Base-by-base conservation (phyloP, 2,797 vertebrate species). In the Gila robusta region DNA sequence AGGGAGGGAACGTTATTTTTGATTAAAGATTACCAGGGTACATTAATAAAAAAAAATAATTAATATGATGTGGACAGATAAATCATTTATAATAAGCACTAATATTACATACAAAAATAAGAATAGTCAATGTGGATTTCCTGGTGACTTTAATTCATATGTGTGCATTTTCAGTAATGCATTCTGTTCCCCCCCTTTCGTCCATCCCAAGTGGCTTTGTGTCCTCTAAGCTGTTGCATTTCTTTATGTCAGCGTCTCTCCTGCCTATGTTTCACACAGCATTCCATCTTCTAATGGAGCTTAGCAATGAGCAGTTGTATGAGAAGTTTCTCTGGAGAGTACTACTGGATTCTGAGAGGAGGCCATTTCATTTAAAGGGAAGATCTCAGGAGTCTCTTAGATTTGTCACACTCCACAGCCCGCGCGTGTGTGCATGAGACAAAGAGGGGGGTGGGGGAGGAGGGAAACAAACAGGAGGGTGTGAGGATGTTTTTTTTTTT, bases 341-440 rank as follows among this genome's bases (percentile, higher is more conserved):
- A 77, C 70, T 59, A 32, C 85, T 83, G 64, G 82, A 69, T 81
- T 88, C 54, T 72, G 62, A 78, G 56, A 81, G 71, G 56, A 87
- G 74, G 81, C 84, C 62, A 69, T 86, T 89, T 89, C 78, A 88
- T 88, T 89, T 89, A 82, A 88, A 56, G 76, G 81, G 85, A 87
- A 85, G 76, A 77, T 87, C 87, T 90, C 87, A 77, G 81, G 87
- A 88, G 89, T 88, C 70, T 71, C 73, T 41, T 73, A 83, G 74
- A 82, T 66, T 87, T 79, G 89, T 88, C 87, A 90, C 87, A 90
- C 74, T 87, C 80, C 71, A 69, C 28, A 64, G 62, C 52, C 66
- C 73, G 4, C n/a, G 11, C 9, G n/a, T 72, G 67, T 82, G 52
- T 82, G 67, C 32, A 16, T 39, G 71, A 80, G 77, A 66, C 73